phyloP scores from a whole-genome alignment of 2,113 vertebrate species.

The Dolichotis patagonum region DNA sequence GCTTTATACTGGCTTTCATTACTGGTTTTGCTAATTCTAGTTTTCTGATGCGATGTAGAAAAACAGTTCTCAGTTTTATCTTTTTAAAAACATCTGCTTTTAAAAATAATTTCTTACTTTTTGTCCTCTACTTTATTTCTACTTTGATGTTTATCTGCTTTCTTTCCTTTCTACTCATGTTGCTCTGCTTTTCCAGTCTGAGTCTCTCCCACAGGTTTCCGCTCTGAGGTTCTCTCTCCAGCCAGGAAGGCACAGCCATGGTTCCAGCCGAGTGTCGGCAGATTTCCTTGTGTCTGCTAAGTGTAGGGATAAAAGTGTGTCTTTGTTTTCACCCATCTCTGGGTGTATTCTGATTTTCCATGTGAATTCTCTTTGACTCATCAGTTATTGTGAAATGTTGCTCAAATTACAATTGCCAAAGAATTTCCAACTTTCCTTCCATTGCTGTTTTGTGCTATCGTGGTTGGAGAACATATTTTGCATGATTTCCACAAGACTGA shows the following conservation, averaged over 20 bases:
- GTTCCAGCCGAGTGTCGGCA: too few relatives aligned
- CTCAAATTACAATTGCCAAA: neutral
- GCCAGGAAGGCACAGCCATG: neutral
- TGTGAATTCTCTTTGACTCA: neutral
- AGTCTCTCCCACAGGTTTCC: accelerated
- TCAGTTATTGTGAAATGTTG: neutral
- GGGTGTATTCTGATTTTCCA: neutral
- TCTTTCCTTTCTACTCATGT: neutral
- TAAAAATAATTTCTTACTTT: too few relatives aligned
- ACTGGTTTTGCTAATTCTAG: neutral
- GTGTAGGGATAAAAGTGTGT: neutral
- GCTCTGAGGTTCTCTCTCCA: neutral
- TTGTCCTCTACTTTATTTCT: neutral
- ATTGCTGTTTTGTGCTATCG: neutral
- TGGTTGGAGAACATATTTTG: neutral
- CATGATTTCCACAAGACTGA: neutral
- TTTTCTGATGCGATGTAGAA: neutral
- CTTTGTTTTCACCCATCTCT: neutral
- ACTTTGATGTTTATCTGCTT: neutral
- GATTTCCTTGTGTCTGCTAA: neutral
- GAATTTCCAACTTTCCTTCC: neutral
- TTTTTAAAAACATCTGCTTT: neutral
- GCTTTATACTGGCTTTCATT: neutral
- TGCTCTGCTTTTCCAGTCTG: neutral
- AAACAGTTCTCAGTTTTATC: neutral